Conservation (phyloP, 2,888 invertebrate species). For the Zeuzera pyrina region DNA sequence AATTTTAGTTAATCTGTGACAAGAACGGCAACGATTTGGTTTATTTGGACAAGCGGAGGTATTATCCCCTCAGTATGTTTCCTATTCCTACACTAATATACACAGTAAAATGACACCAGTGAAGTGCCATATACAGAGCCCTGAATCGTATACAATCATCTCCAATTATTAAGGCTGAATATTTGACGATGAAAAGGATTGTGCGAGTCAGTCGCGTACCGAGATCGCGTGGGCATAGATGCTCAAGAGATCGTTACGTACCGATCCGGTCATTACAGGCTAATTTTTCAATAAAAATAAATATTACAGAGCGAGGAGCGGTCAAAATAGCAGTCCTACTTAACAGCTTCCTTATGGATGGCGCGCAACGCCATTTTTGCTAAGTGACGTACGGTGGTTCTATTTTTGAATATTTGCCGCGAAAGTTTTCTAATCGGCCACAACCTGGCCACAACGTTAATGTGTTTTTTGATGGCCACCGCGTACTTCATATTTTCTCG, state of each 20-base stretch:
- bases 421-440: conserved; percentile 32
- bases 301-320: conserved; percentile 47
- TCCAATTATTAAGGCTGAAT: conserved; percentile 63
- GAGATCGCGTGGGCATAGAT: conserved; percentile 54
- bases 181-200: conserved; percentile 53
- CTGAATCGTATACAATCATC: conserved; percentile 35
- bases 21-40: too few species aligned
- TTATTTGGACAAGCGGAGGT: too few species aligned
- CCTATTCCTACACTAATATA: conserved; percentile 29
- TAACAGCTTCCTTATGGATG: conserved; percentile 38
- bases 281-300: conserved; percentile 69
- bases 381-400: conserved; percentile 28
- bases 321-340: conserved; percentile 53
- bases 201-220: conserved; percentile 40
- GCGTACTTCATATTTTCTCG: conserved; percentile 22
- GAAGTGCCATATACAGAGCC: conserved; percentile 31
- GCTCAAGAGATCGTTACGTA: conserved; percentile 35
- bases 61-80: conserved; percentile 33
- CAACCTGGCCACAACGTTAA: conserved; percentile 32
- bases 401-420: conserved; percentile 50
- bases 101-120: conserved; percentile 35
- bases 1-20: too few species aligned
- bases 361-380: conserved; percentile 35
- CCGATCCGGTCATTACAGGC: conserved; percentile 53
- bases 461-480: conserved; percentile 30